Evolutionary conservation across 2,888 invertebrate genomes (phyloP).

Genomic region (Acrobasis repandana): DNA sequence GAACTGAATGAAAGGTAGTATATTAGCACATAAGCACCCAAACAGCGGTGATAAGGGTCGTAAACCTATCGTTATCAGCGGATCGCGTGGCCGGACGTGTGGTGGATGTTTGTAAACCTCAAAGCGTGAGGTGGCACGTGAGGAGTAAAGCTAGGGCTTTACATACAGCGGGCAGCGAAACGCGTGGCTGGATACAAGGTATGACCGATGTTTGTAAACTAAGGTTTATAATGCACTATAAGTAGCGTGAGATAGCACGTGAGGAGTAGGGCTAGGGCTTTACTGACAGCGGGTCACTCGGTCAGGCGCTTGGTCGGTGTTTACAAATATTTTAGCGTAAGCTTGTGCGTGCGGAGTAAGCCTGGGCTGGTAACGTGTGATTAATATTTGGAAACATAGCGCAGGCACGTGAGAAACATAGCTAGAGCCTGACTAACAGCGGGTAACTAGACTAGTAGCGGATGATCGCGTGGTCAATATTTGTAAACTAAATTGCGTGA

Average conservation of each 20-base stretch:
- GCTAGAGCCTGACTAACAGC: too few relatives aligned
- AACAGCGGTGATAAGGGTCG: conserved; percentile 21
- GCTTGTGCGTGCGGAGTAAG: too few relatives aligned
- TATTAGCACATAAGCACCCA: neutral
- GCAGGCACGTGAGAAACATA: too few relatives aligned
- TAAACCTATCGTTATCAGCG: conserved; percentile 25
- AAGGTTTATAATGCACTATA: too few relatives aligned
- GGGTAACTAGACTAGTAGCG: too few relatives aligned
- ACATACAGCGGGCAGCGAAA: neutral
- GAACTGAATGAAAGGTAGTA: neutral
- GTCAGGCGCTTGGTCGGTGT: too few relatives aligned
- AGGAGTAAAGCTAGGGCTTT: neutral
- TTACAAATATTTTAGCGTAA: too few relatives aligned
- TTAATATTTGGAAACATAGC: too few relatives aligned
- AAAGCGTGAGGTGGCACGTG: conserved; percentile 1
- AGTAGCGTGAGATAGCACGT: neutral
- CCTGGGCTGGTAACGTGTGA: too few relatives aligned
- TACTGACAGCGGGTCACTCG: too few relatives aligned
- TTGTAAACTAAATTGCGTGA: too few relatives aligned
- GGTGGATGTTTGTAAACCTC: neutral
- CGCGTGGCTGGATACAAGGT: neutral
- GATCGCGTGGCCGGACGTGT: conserved; percentile 28
- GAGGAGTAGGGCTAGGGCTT: neutral
- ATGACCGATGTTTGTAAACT: conserved; percentile 2
- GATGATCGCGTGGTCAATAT: too few relatives aligned